Percentiles rank a stretch among this genome's conserved stretches.
Evolutionary conservation across 2,888 invertebrate species (phyloP).

Genomic region (Hirtodrosophila alboralis): DNA sequence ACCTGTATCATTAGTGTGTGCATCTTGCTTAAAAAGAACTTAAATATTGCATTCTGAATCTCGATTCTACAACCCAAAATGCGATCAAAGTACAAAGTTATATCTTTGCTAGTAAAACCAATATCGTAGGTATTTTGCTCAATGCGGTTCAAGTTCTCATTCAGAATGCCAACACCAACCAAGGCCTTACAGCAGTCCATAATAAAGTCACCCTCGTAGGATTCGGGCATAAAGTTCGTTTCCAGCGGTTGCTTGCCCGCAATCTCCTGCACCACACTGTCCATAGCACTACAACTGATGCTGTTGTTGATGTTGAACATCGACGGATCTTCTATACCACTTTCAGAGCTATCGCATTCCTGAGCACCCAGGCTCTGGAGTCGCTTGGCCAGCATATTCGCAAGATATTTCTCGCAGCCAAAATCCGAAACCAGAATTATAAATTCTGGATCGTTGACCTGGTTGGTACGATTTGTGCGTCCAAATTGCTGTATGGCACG

Average conservation of each 20-base stretch:
- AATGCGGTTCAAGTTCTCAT: slow-evolving; percentile 76
- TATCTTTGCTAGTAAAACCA: slow-evolving; percentile 97
- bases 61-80: slow-evolving; percentile 99
- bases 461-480: slow-evolving; percentile 97
- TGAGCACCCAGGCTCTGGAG: slow-evolving; percentile 96
- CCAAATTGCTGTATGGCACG: slow-evolving; percentile 99
- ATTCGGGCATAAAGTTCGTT: slow-evolving; percentile 91
- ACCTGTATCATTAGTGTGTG: slow-evolving; percentile 95
- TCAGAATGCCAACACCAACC: slow-evolving; percentile 46
- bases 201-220: slow-evolving; percentile 94
- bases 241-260: slow-evolving; percentile 93
- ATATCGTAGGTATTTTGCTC: slow-evolving; percentile 85
- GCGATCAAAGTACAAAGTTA: slow-evolving; percentile 98
- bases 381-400: slow-evolving; percentile 97
- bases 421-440: slow-evolving; percentile 99
- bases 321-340: slow-evolving; percentile 94
- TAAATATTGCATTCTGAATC: slow-evolving; percentile 97
- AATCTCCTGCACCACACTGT: slow-evolving; percentile 97
- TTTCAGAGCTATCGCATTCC: slow-evolving; percentile 93
- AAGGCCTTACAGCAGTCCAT: slow-evolving; percentile 45
- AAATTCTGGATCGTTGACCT: slow-evolving; percentile 99
- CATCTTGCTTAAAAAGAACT: slow-evolving; percentile 98
- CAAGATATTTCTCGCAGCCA: slow-evolving; percentile 98
- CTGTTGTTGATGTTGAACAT: slow-evolving; percentile 99
- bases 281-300: slow-evolving; percentile 96